Base-by-base conservation (phyloP, 2,113 vertebrate genomes). In the Zingel zingel region DNA sequence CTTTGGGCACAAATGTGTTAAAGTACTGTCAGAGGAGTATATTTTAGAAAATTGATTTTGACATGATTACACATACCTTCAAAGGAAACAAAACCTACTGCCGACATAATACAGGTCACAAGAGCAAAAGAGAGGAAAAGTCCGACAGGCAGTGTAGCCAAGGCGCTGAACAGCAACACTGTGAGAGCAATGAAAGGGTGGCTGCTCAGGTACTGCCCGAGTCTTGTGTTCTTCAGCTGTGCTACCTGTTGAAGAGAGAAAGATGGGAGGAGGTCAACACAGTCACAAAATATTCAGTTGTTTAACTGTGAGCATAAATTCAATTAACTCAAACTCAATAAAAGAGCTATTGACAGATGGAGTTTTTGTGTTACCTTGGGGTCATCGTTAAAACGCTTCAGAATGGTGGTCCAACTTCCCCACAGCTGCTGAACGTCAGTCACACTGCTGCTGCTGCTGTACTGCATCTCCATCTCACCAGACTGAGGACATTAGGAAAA, bases 61-160 rank as follows among this genome's bases (percentile, higher is more conserved):
- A 59, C 30, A 3, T 23, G 19, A 30, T 30, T 0, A 9, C 51
- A 81, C 71, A 23, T 96, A 99, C 98, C 96, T 94, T 98, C 97
- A 83, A 97, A 82, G 79, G 97, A 89, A 77, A 98, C 83, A 83
- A 97, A 95, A 33, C 96, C 95, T 0, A 96, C 72, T 6, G 94
- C 94, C 3, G 95, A 94, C 68, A 95, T 91, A n/a, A 96, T 6
- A 15, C 91, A 78, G 47, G 96, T 96, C 6, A 95, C 79, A 14
- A 96, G 79, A 15, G 97, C 94, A 45, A 98, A 95, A 36, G 91
- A 61, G 73, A 98, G 84, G 93, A 99, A 98, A 77, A 97, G 82
- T 0, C 95, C 95, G 14, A 97, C 48, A 0, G 98, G 98, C n/a
- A 98, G 3, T 0, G 94, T 93, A 0, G 96, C 95, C 81, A 95